These are phyloP conservation scores for Rhinoderma darwinii DNA, from an alignment of 2,113 vertebrate species.

Conservation along the genomic window DNA sequence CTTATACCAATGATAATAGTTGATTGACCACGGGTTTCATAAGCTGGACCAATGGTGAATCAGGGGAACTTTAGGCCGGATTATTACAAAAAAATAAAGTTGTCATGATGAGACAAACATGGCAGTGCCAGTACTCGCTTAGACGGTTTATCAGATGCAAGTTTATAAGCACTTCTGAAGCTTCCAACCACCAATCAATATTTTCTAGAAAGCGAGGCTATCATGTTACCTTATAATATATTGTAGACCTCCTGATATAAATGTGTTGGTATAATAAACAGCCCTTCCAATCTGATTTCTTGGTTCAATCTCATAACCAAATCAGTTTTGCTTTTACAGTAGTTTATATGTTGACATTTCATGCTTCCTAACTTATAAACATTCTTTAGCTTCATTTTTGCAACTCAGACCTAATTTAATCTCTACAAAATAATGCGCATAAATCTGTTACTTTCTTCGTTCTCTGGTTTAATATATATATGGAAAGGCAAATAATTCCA, in stretches of 20 bases:
- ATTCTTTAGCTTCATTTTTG: slow-evolving; percentile 70
- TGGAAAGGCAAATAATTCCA: slow-evolving; percentile 72
- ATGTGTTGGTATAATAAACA: not conserved
- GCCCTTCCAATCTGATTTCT: slow-evolving; percentile 15
- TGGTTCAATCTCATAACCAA: slow-evolving; percentile 44
- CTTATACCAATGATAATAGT: no score
- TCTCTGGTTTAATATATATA: slow-evolving; percentile 72
- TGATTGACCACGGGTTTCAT: no score
- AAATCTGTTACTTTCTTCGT: slow-evolving; percentile 76
- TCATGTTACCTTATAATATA: not conserved
- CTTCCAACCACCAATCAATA: not conserved
- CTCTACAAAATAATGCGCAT: slow-evolving; percentile 80
- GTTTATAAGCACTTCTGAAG: not conserved
- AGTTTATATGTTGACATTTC: slow-evolving; percentile 68
- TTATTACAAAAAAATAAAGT: not conserved
- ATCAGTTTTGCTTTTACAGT: slow-evolving; percentile 16
- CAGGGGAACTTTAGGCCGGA: not conserved
- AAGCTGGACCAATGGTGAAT: no score
- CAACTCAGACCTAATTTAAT: slow-evolving; percentile 76
- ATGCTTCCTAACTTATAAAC: slow-evolving; percentile 70
- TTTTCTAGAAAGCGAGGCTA: not conserved
- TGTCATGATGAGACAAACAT: not conserved
- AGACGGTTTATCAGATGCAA: not conserved
- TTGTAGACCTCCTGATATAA: slow-evolving; percentile 9
- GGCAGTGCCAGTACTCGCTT: not conserved